Evolutionary conservation across 2,113 vertebrate genomes (phyloP).

Genomic region (Hippocampus barbouri): DNA sequence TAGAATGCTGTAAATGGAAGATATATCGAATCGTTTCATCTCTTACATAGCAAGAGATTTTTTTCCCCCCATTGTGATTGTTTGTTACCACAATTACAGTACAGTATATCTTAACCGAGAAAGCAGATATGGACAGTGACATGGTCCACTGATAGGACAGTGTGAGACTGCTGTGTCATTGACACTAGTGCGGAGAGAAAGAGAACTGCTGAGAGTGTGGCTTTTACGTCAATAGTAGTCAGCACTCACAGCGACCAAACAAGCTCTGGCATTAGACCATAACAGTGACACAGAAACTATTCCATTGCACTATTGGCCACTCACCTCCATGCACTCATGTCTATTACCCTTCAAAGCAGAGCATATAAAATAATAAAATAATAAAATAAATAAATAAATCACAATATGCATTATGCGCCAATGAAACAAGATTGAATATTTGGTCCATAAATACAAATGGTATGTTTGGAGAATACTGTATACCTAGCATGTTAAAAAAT

Average conservation of each 20-base stretch:
- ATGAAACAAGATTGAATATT: no score
- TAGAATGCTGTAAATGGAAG: not conserved
- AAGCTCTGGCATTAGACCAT: conserved; percentile 13
- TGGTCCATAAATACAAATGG: no score
- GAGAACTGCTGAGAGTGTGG: conserved; percentile 21
- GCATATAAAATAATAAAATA: not conserved
- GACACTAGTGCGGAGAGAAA: conserved; percentile 17
- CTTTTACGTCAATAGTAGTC: conserved; percentile 30
- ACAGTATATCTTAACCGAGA: not conserved
- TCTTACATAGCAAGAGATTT: not conserved
- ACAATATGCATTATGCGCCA: no score
- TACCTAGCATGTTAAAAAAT: no score
- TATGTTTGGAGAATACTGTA: no score
- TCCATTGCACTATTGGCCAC: not conserved
- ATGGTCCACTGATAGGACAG: conserved; percentile 2
- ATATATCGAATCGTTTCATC: not conserved
- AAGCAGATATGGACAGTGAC: not conserved
- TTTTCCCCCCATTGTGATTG: not conserved
- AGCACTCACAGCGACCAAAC: conserved; percentile 24
- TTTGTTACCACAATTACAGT: not conserved
- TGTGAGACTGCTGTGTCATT: conserved; percentile 42
- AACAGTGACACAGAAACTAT: conserved; percentile 13
- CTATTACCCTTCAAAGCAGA: no score
- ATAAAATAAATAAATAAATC: no score
- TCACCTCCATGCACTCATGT: not conserved